Base-by-base conservation (phyloP, 1,140 invertebrate genomes). In the Elymnias hypermnestra region DNA sequence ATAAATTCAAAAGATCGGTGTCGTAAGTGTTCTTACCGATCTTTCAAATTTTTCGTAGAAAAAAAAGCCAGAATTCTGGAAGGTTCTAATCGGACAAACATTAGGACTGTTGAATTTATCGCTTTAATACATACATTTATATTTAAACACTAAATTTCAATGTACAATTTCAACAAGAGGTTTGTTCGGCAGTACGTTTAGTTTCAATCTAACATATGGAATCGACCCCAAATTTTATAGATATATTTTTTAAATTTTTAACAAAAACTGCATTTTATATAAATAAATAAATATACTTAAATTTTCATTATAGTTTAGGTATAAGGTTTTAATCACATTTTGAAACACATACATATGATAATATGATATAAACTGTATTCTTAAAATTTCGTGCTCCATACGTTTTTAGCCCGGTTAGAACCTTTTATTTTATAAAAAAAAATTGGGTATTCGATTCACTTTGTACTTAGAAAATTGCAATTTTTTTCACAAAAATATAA, bases 1-100 rank as follows among this genome's bases (percentile, higher is more conserved):
- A 41, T 48, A 49, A 33, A 49, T 53, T 23, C 37, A 38, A 53
- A 53, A 55, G 42, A 41, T 33, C 57, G 35, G 25, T 23, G 8
- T 3, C 26, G 23, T 40, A 21, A 48, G 41, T 38, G 41, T 21
- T 31, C 33, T n/a, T 9, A 36, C 38, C 13, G 42, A 25, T 21
- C 51, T 42, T 37, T 47, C 19, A 47, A 28, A 53, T 47, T 46
- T 36, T 36, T 21, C 4, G 4, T 21, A 19, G 19, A 10, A 37
- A 43, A 28, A 40, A 28, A 28, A 37, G 23, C 10, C 28, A 17
- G 12, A 35, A 25, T 25, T 25, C 4, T 36, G 14, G n/a, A 35
- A 44, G 42, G 31, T 44, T 38, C 40, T 25, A 35, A 43, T 21
- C 8, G 41, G 49, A 57, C n/a, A 2, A 3, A 3, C 9, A 10